phyloP scores from a whole-genome alignment of 2,888 invertebrate species.

The Gonocerus acuteangulatus region DNA sequence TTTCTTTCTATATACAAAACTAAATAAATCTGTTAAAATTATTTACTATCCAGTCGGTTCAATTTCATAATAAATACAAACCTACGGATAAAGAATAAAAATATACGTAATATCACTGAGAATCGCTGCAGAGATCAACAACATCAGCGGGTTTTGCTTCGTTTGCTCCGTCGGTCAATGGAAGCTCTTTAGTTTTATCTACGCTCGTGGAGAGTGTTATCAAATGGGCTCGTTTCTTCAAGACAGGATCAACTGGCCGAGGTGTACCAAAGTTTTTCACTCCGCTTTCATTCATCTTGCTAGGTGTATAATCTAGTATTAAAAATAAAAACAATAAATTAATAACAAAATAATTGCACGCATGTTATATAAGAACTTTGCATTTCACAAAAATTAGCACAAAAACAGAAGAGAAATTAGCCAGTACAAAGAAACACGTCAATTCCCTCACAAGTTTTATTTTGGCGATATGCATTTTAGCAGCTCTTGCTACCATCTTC shows the following conservation, averaged over 20 bases:
- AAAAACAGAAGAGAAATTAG: too few relatives aligned
- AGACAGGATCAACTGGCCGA: background rate
- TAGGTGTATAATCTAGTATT: background rate
- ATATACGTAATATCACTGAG: background rate
- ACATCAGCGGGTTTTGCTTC: background rate
- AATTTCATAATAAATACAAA: too few relatives aligned
- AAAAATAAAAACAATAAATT: background rate
- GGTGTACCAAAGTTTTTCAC: background rate
- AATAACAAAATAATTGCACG: background rate
- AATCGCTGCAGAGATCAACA: slow-evolving; percentile 9
- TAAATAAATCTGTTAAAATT: too few relatives aligned
- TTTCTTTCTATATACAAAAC: too few relatives aligned
- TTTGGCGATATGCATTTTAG: too few relatives aligned
- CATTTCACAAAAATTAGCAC: too few relatives aligned
- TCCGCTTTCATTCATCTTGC: background rate
- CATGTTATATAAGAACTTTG: too few relatives aligned
- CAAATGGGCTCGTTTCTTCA: slow-evolving; percentile 19
- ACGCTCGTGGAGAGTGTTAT: slow-evolving; percentile 10
- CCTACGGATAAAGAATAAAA: too few relatives aligned
- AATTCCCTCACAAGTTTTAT: too few relatives aligned
- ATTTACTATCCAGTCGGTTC: too few relatives aligned
- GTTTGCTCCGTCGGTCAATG: background rate
- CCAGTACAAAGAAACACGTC: too few relatives aligned
- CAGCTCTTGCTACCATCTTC: too few relatives aligned
- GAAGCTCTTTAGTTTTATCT: background rate